phyloP scores from a whole-genome alignment of 2,888 invertebrate genomes.

The Anagyrus pseudococci region DNA sequence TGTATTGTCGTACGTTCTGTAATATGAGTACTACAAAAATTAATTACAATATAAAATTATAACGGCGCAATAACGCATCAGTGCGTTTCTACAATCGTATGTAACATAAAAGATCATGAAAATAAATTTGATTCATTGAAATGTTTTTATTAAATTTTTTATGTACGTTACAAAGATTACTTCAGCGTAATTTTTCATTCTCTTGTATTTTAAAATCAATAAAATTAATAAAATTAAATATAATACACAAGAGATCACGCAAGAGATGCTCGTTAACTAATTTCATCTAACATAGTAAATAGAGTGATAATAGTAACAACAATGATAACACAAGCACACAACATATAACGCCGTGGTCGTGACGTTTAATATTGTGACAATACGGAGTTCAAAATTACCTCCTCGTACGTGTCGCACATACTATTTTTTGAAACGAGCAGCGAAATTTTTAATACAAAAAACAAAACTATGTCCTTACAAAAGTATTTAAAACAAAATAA shows the following conservation, averaged over 20 bases:
- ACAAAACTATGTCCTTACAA: too few relatives aligned
- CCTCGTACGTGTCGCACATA: too few relatives aligned
- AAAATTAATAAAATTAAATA: constrained; percentile 19
- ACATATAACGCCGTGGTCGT: constrained; percentile 44
- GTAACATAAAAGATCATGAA: constrained; percentile 45
- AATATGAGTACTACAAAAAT: constrained; percentile 45
- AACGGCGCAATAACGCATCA: constrained; percentile 47
- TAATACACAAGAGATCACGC: constrained; percentile 35
- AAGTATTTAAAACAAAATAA: too few relatives aligned
- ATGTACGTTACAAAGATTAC: constrained; percentile 16
- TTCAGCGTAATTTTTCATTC: constrained; percentile 10
- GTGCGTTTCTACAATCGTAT: constrained; percentile 52
- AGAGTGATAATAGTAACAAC: constrained; percentile 45
- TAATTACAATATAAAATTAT: constrained; percentile 43
- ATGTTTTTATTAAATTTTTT: constrained; percentile 7
- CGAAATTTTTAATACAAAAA: too few relatives aligned
- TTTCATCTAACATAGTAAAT: constrained; percentile 36
- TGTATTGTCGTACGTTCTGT: constrained; percentile 46
- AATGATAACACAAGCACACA: constrained; percentile 51
- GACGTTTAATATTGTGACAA: too few relatives aligned
- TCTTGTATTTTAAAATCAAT: constrained; percentile 19
- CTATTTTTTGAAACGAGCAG: too few relatives aligned
- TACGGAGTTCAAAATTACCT: too few relatives aligned
- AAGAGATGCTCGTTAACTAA: constrained; percentile 33
- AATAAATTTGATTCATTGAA: constrained; percentile 45